Percentiles rank a stretch among this genome's conserved stretches.
Conservation (phyloP, 2,888 invertebrate species). For the Ochropleura leucogaster region DNA sequence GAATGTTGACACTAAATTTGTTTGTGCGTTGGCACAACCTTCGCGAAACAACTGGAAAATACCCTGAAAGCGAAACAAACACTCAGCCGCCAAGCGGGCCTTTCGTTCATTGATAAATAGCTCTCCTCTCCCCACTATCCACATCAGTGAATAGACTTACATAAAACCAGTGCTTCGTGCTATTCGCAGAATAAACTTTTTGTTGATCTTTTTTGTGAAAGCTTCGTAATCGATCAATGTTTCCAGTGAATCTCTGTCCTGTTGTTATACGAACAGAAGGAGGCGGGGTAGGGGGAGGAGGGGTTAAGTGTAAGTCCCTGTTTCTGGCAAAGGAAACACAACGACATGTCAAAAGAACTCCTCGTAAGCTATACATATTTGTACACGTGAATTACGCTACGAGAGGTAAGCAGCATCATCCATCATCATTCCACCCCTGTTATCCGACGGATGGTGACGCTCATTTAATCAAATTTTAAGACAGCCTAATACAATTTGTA, state of each 20-base stretch:
- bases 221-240: slow-evolving; percentile 68
- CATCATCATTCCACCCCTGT: slow-evolving; percentile 69
- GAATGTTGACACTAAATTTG: slow-evolving; percentile 12
- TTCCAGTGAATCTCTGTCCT: slow-evolving; percentile 60
- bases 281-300: not conserved
- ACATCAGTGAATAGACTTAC: slow-evolving; percentile 45
- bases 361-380: slow-evolving; percentile 21
- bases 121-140: slow-evolving; percentile 31
- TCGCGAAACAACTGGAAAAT: slow-evolving; percentile 35
- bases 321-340: slow-evolving; percentile 39
- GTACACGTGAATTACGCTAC: slow-evolving; percentile 45
- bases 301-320: slow-evolving; percentile 23
- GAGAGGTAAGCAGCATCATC: slow-evolving; percentile 64
- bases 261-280: slow-evolving; percentile 39
- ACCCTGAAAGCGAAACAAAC: slow-evolving; percentile 35
- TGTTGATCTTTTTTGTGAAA: slow-evolving; percentile 58
- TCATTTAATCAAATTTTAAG: slow-evolving; percentile 77
- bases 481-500: slow-evolving; percentile 73
- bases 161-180: slow-evolving; percentile 47
- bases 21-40: slow-evolving; percentile 17
- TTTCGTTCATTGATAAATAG: slow-evolving; percentile 58
- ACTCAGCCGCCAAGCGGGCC: slow-evolving; percentile 44
- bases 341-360: slow-evolving; percentile 22
- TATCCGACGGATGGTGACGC: slow-evolving; percentile 69
- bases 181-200: slow-evolving; percentile 54